Base-by-base conservation (phyloP, 2,113 vertebrate species). In the Menidia beryllina region DNA sequence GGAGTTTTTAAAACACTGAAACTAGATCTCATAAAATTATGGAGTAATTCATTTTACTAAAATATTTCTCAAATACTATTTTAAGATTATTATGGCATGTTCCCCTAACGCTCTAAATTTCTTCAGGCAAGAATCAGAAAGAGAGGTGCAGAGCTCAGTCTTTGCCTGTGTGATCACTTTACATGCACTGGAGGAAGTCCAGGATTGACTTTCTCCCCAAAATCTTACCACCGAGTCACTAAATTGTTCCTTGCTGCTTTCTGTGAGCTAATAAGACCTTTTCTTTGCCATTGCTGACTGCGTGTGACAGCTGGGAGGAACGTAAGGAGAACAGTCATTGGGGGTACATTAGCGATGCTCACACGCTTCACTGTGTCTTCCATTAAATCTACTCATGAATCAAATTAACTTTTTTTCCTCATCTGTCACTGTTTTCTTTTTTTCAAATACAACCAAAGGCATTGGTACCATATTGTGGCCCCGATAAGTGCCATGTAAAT, bases 311-410 rank as follows among this genome's bases (percentile, higher is more conserved):
- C 82, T 81, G 80, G 62, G 56, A 53, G 66, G 74, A 69, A 74
- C 47, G 63, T 86, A 86, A 72, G 79, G 81, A 74, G 74, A 80
- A 82, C 61, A 80, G 57, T 82, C n/a, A 20, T 69, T 65, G 61
- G 79, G 62, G 67, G 71, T 81, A 54, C 79, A 90, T 90, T 86
- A 90, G 85, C 81, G 77, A 84, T 78, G 81, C 79, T 84, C 78
- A 86, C 88, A 91, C 59, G 87, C 88, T 84, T 87, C 85, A 61
- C 61, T 73, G 85, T 90, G 88, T 87, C 88, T 86, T 79, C 86
- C 77, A 91, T 93, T 91, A 92, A 90, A 92, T 88, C 83, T 86
- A 88, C 82, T 90, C 87, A 89, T 89, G 91, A 91, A 91, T 91
- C 86, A 93, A 93, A 93, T 93, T 87, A 89, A 75, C 86, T 84